phyloP scores from a whole-genome alignment of 2,888 invertebrate species.

The Adineta ricciae region DNA sequence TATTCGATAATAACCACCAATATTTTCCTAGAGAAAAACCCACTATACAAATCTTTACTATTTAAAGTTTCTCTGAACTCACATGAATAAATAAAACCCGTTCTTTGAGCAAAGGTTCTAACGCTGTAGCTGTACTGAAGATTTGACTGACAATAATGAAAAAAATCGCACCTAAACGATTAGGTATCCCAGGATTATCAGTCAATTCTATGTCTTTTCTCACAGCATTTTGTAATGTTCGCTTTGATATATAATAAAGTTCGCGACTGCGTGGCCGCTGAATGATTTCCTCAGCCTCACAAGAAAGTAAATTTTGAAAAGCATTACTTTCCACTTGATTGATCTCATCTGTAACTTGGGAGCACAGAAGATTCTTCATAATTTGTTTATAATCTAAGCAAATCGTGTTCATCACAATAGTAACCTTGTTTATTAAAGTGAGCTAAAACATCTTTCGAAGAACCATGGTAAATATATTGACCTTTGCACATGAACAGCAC shows the following conservation, averaged over 20 bases:
- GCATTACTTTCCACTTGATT: too few relatives aligned
- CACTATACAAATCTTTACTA: too few relatives aligned
- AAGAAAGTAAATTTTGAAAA: too few relatives aligned
- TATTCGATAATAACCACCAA: slow-evolving; percentile 47
- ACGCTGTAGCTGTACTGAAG: slow-evolving; percentile 48
- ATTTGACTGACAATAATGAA: slow-evolving; percentile 49
- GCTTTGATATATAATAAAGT: background rate
- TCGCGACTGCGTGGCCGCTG: background rate
- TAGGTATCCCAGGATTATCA: slow-evolving; percentile 43
- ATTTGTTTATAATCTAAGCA: too few relatives aligned
- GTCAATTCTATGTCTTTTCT: slow-evolving; percentile 42
- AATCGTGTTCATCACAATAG: background rate
- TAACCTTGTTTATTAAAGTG: background rate
- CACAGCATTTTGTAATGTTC: slow-evolving; percentile 35
- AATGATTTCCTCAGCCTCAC: background rate
- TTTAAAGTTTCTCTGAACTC: too few relatives aligned
- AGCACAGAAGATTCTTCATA: too few relatives aligned
- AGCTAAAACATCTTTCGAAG: slow-evolving; percentile 30
- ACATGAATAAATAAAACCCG: slow-evolving; percentile 48
- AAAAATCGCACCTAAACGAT: slow-evolving; percentile 48
- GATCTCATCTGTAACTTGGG: background rate
- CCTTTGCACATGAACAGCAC: slow-evolving; percentile 45
- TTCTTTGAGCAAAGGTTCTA: slow-evolving; percentile 49
- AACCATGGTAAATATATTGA: slow-evolving; percentile 45
- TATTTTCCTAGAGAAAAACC: slow-evolving; percentile 40